Base-by-base conservation (phyloP, 2,113 vertebrate genomes). In the Bambusicola thoracicus region DNA sequence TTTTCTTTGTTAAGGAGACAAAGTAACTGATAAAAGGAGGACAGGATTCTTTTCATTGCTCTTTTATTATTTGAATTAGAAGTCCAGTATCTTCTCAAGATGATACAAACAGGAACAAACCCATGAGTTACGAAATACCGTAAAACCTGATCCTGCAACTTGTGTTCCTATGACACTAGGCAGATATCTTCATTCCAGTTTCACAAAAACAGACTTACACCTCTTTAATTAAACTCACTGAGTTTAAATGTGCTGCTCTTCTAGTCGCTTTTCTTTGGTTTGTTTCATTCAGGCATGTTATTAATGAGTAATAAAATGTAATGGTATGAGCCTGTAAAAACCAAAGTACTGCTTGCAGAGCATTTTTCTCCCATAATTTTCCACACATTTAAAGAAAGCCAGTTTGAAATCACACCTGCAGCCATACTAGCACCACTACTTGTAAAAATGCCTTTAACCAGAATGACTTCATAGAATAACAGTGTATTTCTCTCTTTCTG, bases 321-420 rank as follows among this genome's bases (percentile, higher is more conserved):
- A 67, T 55, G 27, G 59, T 83, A 83, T 53, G 30, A 94, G 80
- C 56, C 46, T 63, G 38, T 88, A 94, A 94, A 95, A 91, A 51
- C 59, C 36, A 38, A 95, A 93, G 63, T 67, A 78, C 34, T 77
- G 67, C 78, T 85, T 55, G 7, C 72, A 48, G 79, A 87, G 36
- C 48, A 92, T 89, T 91, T 82, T 4, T 5, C 34, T 83, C 34
- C 19, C 40, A 40, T 16, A 46, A 29, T 90, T 94, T 93, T 78
- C 61, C 82, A 63, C 25, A 29, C 25, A 56, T 86, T 46, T 88
- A 68, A 92, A 83, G 88, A 21, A 67, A 90, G 65, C 24, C 25
- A 16, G 6, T 86, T 85, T 92, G 40, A 89, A 95, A 91, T 81
- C 43, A 44, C 11, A 67, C 46, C 29, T 92, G 74, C 51, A 83